These are phyloP conservation scores for Masnerella sp. DNA, from an alignment of 2,888 invertebrate species.

Conservation along the genomic window DNA sequence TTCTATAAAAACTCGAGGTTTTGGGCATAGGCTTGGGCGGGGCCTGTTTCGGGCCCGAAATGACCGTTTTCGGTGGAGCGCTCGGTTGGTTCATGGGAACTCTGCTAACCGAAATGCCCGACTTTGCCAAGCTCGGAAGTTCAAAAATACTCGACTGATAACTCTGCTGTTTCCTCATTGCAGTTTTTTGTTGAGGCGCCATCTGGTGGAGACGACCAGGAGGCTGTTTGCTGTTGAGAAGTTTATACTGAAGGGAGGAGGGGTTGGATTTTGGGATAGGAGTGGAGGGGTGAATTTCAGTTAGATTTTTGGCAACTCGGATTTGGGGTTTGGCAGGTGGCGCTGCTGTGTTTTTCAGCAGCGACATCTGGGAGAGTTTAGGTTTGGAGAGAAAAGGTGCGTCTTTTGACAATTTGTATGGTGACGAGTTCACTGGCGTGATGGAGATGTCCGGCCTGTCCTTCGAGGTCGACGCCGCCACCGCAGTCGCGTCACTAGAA, in stretches of 20 bases:
- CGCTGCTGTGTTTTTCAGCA: slow-evolving; percentile 69
- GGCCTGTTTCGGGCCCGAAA: slow-evolving; percentile 48
- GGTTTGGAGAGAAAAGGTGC: slow-evolving; percentile 7
- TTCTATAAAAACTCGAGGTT: too few species aligned
- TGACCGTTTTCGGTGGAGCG: slow-evolving; percentile 57
- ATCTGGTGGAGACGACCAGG: slow-evolving; percentile 41
- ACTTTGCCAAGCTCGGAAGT: slow-evolving; percentile 16
- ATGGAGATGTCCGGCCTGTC: slow-evolving; percentile 79
- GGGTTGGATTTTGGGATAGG: slow-evolving; percentile 61
- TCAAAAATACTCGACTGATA: slow-evolving; percentile 55
- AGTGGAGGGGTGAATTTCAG: slow-evolving; percentile 60
- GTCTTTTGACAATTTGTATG: slow-evolving; percentile 65
- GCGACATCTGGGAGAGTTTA: slow-evolving; percentile 68
- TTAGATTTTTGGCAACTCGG: slow-evolving; percentile 70
- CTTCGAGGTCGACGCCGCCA: slow-evolving; percentile 71
- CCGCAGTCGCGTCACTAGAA: slow-evolving; percentile 53
- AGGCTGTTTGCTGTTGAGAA: slow-evolving; percentile 72
- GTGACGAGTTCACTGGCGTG: slow-evolving; percentile 66
- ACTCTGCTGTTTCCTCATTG: slow-evolving; percentile 35
- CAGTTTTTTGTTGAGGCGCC: slow-evolving; percentile 64
- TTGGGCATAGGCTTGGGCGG: slow-evolving; percentile 22
- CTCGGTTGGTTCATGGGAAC: slow-evolving; percentile 59
- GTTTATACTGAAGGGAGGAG: slow-evolving; percentile 70
- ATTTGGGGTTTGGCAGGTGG: slow-evolving; percentile 63
- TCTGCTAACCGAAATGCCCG: slow-evolving; percentile 71